These are phyloP conservation scores for Coleophora flavipennella DNA, from an alignment of 2,888 invertebrate species.

Conservation along the genomic window DNA sequence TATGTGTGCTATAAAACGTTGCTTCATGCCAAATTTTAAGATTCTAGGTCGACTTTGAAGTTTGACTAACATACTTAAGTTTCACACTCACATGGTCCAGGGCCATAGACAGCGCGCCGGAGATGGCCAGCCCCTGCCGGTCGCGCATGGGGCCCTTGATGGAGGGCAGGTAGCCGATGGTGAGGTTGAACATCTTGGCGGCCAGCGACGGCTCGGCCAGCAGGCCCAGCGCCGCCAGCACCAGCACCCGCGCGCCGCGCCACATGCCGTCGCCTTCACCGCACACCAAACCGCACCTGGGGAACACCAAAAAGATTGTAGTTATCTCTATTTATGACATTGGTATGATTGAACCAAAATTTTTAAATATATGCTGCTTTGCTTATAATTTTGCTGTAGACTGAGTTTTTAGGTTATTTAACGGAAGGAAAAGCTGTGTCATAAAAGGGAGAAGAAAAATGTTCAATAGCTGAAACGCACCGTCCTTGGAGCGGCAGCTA, in stretches of 20 bases:
- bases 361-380: background rate
- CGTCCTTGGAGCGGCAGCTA: too few species aligned
- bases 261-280: constrained; percentile 75
- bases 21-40: too few species aligned
- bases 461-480: too few species aligned
- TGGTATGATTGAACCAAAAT: too few species aligned
- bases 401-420: too few species aligned
- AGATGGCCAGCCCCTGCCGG: constrained; percentile 88
- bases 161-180: constrained; percentile 89
- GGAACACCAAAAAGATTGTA: background rate
- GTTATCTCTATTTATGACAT: background rate
- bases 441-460: too few species aligned
- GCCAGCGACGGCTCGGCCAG: constrained; percentile 68
- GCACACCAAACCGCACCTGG: constrained; percentile 44
- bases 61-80: background rate
- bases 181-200: constrained; percentile 70
- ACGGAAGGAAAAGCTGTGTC: too few species aligned
- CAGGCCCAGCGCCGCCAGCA: constrained; percentile 75
- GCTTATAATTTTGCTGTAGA: background rate
- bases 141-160: constrained; percentile 83
- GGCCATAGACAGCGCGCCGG: constrained; percentile 92
- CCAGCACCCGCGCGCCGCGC: constrained; percentile 76
- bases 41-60: background rate
- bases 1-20: too few species aligned
- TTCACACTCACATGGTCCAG: constrained; percentile 84